Evolutionary conservation across 2,113 vertebrate genomes (phyloP).

Genomic region (Lonchura striata): DNA sequence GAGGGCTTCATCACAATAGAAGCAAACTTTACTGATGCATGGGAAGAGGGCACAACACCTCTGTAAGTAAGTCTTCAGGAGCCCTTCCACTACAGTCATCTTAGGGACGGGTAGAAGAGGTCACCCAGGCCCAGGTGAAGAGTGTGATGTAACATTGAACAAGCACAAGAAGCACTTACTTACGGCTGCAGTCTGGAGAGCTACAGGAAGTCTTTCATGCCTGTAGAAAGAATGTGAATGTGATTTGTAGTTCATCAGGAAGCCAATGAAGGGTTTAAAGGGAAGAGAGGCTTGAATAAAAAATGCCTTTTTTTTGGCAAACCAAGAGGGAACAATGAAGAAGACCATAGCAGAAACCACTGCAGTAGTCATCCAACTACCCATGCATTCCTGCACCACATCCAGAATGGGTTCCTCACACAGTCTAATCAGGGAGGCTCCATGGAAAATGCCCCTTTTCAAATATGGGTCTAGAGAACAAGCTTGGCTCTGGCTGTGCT

Average conservation of each 20-base stretch:
- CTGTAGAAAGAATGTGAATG: not conserved
- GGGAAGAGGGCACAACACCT: not conserved
- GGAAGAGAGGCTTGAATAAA: not conserved
- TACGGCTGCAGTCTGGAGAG: not conserved
- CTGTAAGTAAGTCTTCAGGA: not conserved
- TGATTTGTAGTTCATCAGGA: not conserved
- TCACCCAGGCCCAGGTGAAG: not conserved
- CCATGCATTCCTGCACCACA: not conserved
- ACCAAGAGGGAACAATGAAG: not conserved
- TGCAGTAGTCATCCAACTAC: not conserved
- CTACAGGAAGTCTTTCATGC: not conserved
- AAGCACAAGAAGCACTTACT: not conserved
- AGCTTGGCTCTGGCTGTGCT: not conserved
- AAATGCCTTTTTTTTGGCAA: not conserved
- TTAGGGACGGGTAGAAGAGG: not conserved
- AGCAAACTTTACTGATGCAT: not conserved
- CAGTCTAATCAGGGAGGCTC: not conserved
- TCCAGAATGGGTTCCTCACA: not conserved
- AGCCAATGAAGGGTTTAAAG: not conserved
- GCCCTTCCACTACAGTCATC: accelerated
- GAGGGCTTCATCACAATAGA: not conserved
- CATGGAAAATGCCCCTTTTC: not conserved
- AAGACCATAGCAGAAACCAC: not conserved
- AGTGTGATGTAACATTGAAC: not conserved
- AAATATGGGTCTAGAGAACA: not conserved